Evolutionary conservation across 2,797 vertebrate species (phyloP).

Genomic region (Smutsia gigantea): DNA sequence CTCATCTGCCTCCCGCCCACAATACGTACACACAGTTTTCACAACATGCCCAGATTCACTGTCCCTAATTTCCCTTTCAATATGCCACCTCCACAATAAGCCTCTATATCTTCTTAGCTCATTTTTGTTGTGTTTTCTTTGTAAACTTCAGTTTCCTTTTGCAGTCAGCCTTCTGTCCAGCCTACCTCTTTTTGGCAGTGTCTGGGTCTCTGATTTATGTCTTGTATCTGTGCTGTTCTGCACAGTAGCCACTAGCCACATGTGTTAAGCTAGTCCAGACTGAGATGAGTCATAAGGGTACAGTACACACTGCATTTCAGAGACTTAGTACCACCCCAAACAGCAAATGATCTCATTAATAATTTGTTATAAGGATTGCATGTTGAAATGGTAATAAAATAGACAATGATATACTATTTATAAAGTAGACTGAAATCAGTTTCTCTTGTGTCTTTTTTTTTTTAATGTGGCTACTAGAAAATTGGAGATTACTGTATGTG

Average conservation of each 20-base stretch:
- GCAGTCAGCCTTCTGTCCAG: slow-evolving; percentile 7
- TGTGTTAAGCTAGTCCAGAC: background rate
- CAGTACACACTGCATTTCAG: background rate
- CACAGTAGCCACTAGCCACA: background rate
- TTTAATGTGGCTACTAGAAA: background rate
- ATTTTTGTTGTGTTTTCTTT: background rate
- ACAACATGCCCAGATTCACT: background rate
- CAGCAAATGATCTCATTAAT: background rate
- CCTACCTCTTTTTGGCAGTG: background rate
- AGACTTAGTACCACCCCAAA: background rate
- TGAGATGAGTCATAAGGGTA: background rate
- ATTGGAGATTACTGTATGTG: background rate
- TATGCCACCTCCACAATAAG: background rate
- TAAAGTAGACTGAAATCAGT: slow-evolving; percentile 11
- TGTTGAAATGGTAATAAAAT: background rate
- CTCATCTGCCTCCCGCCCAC: background rate
- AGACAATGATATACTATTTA: slow-evolving; percentile 5
- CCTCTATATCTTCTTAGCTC: background rate
- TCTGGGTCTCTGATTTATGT: background rate
- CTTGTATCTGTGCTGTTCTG: background rate
- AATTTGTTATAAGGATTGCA: background rate
- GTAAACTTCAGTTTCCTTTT: slow-evolving; percentile 23
- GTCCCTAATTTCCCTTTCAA: slow-evolving; percentile 32
- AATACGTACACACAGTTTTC: slow-evolving; percentile 11
- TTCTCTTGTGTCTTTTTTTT: slow-evolving; percentile 16